Base-by-base conservation (phyloP, 2,797 vertebrate species). In the Anas bernieri region DNA sequence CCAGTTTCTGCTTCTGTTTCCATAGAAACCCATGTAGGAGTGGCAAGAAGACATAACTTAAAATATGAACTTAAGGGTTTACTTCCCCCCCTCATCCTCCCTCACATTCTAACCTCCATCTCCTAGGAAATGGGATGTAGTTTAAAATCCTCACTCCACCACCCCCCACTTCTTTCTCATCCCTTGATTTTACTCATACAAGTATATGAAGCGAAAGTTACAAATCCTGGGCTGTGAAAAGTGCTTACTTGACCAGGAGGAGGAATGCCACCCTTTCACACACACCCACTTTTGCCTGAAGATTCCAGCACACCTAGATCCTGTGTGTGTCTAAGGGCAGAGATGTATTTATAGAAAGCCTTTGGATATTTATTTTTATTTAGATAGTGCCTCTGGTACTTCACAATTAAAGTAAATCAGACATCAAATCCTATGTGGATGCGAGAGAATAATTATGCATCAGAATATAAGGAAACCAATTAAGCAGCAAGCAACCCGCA, bases 21-120 rank as follows among this genome's bases (percentile, higher is more conserved):
- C 88, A 77, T 89, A 90, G 95, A 96, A 96, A 96, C 96, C 89
- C 67, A 75, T 52, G 93, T 92, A 95, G 85, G 89, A 70, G 84
- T 86, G 92, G 92, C 83, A 95, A 94, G 33, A 88, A 94, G 74
- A 35, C 43, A 67, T 37, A 76, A 90, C 56, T 83, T 92, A 90
- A 97, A 97, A 95, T 92, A 93, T 39, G 68, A 96, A 96, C 92
- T 97, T 95, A 43, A 86, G 83, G 86, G 46, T 85, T 94, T 93
- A 85, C 81, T 89, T 96, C 66, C 69, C 69, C 69, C 76, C 84
- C 58, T 86, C 54, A 83, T 81, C 84, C 84, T 95, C 92, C 93
- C 55, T 90, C 90, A 92, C 78, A 66, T 79, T 86, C 59, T 64
- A 90, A 88, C 68, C 52, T 85, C 55, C 50, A 45, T 85, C 84